Base-by-base conservation (phyloP, 2,888 invertebrate genomes). In the Mesodorylaimus sp. region DNA sequence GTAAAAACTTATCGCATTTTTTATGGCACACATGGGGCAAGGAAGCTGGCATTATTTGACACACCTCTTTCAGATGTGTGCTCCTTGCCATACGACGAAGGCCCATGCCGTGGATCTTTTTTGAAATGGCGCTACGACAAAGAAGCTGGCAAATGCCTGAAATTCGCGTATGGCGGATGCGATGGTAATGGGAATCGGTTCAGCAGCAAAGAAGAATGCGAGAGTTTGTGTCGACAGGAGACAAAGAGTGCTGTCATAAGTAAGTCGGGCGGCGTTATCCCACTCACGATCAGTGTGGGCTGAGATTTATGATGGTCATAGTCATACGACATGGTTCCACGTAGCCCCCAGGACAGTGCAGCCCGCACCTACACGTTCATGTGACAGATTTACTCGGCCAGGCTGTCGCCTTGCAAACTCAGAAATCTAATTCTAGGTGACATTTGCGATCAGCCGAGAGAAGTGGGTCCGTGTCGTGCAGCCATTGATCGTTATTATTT, bases 161-260 rank as follows among this genome's bases (percentile, higher is more conserved):
- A 77, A 50, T 88, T 89, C 72, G 76, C 79, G 62, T 89, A 81
- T 73, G 76, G 77, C 56, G 87, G 88, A 70, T 89, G 87, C 70
- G 79, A 77, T 56, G 87, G 86, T 61, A 84, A 82, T 70, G 75
- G 75, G 62, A 88, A 88, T 74, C 79, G 83, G 60, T 87, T 83
- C 71, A 72, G 73, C 16, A 78, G 81, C 0, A 79, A 83, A 59
- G 74, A 77, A 42, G 80, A 83, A 39, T 88, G 87, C 62, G 74
- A 75, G 55, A 77, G 80, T 62, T 77, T 78, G 54, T 88, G 88
- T 65, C 81, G 84, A 47, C 77, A 19, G 3, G 49, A 48, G 21
- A 39, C 13, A 13, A 23, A 39, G 21, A 39, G 41, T n/a, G n/a
- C n/a, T n/a, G n/a, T n/a, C n/a, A n/a, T n/a, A n/a, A n/a, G n/a